Evolutionary conservation across 1,140 invertebrate species (phyloP).

Genomic region (Brachionus manjavacas): DNA sequence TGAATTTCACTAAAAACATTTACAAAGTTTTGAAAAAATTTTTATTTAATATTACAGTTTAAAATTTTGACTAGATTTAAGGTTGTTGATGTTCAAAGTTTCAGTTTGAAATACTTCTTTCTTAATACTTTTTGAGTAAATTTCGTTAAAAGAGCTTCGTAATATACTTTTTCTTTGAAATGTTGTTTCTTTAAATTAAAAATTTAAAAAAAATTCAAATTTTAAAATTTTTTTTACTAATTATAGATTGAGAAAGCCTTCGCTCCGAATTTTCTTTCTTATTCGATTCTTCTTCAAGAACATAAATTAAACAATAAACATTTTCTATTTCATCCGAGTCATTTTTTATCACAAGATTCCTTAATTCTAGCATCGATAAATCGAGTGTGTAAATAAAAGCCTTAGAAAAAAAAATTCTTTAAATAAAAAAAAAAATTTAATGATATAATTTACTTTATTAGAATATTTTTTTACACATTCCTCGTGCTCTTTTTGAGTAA

Average conservation of each 20-base stretch:
- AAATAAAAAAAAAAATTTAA: not conserved
- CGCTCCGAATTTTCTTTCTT: not conserved
- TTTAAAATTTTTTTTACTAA: not conserved
- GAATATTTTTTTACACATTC: not conserved
- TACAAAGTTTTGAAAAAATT: too few species aligned
- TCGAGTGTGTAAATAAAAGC: not conserved
- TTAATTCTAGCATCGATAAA: not conserved
- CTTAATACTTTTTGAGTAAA: not conserved
- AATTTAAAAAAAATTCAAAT: not conserved
- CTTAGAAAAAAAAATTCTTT: not conserved
- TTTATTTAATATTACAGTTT: not conserved
- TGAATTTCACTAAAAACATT: not conserved
- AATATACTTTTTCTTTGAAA: not conserved
- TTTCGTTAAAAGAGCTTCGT: not conserved
- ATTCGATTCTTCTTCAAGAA: not conserved
- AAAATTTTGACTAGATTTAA: not conserved
- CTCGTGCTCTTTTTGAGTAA: not conserved
- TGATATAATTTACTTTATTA: not conserved
- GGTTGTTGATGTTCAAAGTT: not conserved
- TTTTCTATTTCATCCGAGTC: not conserved
- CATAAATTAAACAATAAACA: not conserved
- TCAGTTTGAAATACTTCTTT: not conserved
- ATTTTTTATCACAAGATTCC: not conserved
- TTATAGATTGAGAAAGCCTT: not conserved
- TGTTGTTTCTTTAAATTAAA: not conserved